A percentile compares a stretch with the other conserved stretches of the same genome.
phyloP scores from a whole-genome alignment of 2,888 invertebrate genomes.

The Minunthozetes semirufus region DNA sequence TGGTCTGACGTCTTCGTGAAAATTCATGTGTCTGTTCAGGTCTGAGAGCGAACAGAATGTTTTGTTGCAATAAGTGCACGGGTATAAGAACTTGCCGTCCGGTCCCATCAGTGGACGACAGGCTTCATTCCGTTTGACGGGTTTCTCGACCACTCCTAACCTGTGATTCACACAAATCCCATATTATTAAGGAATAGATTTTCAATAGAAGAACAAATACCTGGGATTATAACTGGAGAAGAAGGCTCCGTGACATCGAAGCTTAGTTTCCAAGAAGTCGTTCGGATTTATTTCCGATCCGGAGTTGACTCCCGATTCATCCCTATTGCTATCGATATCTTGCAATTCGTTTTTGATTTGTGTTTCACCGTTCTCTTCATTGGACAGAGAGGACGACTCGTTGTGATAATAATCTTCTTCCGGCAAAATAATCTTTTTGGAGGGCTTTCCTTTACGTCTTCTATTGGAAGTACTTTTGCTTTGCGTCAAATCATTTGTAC shows the following conservation, averaged over 20 bases:
- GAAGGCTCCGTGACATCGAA: constrained; percentile 35
- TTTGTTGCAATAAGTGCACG: constrained; percentile 50
- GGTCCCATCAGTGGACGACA: constrained; percentile 47
- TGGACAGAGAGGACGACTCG: neutral
- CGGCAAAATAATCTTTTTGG: constrained; percentile 34
- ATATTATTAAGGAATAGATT: neutral
- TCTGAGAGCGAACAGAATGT: constrained; percentile 50
- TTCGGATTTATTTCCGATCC: neutral
- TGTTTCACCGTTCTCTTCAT: neutral
- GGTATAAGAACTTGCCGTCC: constrained; percentile 48
- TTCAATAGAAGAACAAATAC: constrained; percentile 5
- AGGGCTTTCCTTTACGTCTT: constrained; percentile 38
- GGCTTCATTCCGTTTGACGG: constrained; percentile 39
- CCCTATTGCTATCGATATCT: neutral
- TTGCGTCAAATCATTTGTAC: constrained; percentile 6
- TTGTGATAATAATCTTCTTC: neutral
- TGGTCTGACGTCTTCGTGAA: constrained; percentile 47
- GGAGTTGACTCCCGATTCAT: constrained; percentile 10
- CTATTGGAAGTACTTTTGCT: constrained; percentile 34
- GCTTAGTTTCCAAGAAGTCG: constrained; percentile 22
- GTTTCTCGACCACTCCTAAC: constrained; percentile 34
- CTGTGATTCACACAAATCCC: constrained; percentile 9
- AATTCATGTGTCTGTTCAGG: constrained; percentile 51
- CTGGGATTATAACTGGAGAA: constrained; percentile 37
- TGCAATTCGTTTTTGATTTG: neutral